Base-by-base conservation (phyloP, 2,888 invertebrate genomes). In the Eudemis profundana region DNA sequence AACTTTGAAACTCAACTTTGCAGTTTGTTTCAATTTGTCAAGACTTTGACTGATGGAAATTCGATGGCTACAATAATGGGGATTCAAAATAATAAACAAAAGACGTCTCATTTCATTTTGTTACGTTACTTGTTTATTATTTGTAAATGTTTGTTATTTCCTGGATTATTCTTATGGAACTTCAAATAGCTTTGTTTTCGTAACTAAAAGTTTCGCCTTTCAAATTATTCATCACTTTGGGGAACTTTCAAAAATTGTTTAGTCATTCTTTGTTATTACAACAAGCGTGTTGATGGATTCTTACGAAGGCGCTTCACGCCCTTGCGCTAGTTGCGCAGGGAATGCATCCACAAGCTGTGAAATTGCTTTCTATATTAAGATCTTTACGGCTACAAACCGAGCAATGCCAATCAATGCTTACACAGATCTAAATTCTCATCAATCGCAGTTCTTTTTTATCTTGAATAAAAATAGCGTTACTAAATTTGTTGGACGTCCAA, bases 11-110 rank as follows among this genome's bases (percentile, higher is more conserved):
- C 79, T 81, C 78, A 82, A 89, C 86, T 88, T 87, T 82, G 74
- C 82, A 84, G 85, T 86, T 87, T 86, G 86, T 88, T 86, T 84
- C 84, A 88, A 89, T 89, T 89, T 88, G 85, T 87, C 84, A 83
- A 77, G 77, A 79, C 78, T 74, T 74, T 84, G 84, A 68, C 66
- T 69, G 69, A 87, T 87, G 78, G 81, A 81, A 83, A 85, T 83
- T 81, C 86, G 82, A 84, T 86, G 80, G 81, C 67, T 76, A 82
- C 75, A 82, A 87, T 82, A 85, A 83, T 77, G 75, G 80, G 74
- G 68, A 67, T 64, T 67, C 68, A 75, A 76, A 74, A 76, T 79
- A 75, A 78, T 80, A 85, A 84, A 87, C 83, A 87, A 86, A 84
- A 78, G 82, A 78, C 79, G 78, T 74, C 71, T 75, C 78, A 76